Evolutionary conservation across 2,888 invertebrate species (phyloP).

Genomic region (Ectemnius cavifrons): DNA sequence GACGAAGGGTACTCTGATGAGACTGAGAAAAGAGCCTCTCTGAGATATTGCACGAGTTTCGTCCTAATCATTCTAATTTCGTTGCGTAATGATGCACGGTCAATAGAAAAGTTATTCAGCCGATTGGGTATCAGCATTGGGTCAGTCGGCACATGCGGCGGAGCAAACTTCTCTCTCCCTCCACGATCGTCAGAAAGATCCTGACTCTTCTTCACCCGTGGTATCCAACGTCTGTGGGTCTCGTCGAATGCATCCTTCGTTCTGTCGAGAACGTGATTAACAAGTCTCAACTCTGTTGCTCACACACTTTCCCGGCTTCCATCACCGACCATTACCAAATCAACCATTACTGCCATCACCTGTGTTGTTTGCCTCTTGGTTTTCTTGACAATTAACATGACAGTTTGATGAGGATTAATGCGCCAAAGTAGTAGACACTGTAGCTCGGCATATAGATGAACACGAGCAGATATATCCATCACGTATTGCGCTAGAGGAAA

Average conservation of each 20-base stretch:
- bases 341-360: constrained; percentile 55
- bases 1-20: constrained; percentile 53
- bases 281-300: constrained; percentile 51
- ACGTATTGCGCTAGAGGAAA: constrained; percentile 25
- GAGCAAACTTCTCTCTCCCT: neutral
- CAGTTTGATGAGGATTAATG: constrained; percentile 52
- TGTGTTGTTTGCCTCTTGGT: constrained; percentile 77
- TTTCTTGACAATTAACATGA: constrained; percentile 72
- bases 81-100: constrained; percentile 38
- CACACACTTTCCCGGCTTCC: constrained; percentile 43
- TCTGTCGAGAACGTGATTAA: constrained; percentile 57
- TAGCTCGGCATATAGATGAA: constrained; percentile 45
- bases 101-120: neutral
- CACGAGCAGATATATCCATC: constrained; percentile 13
- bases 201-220: neutral
- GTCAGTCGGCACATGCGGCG: neutral
- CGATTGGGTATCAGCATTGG: neutral
- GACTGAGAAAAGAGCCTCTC: constrained; percentile 48
- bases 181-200: constrained; percentile 3
- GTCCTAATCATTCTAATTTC: constrained; percentile 19
- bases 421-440: constrained; percentile 54
- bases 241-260: constrained; percentile 60
- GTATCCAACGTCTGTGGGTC: constrained; percentile 42
- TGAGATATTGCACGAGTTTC: constrained; percentile 46
- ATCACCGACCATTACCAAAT: constrained; percentile 34